Evolutionary conservation across 2,113 vertebrate genomes (phyloP).

Genomic region (Vidua chalybeata): DNA sequence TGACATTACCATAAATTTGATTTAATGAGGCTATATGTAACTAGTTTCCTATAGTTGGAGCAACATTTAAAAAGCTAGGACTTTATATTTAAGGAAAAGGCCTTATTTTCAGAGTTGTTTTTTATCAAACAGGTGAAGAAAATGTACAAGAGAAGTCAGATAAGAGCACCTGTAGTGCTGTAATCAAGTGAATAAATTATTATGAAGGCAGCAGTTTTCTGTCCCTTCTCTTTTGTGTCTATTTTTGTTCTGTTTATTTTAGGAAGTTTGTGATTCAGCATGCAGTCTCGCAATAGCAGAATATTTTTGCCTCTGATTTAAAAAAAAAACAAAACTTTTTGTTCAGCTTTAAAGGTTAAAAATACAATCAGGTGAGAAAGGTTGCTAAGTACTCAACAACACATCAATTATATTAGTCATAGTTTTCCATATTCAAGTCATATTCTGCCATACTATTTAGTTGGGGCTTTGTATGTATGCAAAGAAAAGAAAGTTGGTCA

Average conservation of each 20-base stretch:
- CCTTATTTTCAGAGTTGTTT: neutral
- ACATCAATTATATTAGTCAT: neutral
- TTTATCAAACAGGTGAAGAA: neutral
- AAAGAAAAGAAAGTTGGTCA: neutral
- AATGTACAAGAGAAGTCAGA: neutral
- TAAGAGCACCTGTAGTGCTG: neutral
- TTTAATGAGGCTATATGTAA: conserved; percentile 64
- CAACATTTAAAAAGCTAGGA: conserved; percentile 56
- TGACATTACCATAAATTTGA: conserved; percentile 69
- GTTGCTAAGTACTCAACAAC: neutral
- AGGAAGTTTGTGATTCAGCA: neutral
- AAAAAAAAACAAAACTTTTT: neutral
- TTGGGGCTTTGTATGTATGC: neutral
- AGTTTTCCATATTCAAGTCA: neutral
- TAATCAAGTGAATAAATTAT: neutral
- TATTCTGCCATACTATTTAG: neutral
- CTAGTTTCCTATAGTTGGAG: conserved; percentile 63
- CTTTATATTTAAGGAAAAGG: neutral
- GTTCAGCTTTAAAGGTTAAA: neutral
- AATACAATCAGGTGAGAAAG: neutral
- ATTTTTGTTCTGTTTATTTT: conserved; percentile 16
- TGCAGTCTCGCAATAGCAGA: neutral
- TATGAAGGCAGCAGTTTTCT: neutral
- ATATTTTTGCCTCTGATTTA: neutral
- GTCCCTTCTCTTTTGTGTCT: neutral